Evolutionary conservation across 2,113 vertebrate species (phyloP), one percentile per base, ranked within the genome.

Genomic region (Hippocampus guttulatus): DNA sequence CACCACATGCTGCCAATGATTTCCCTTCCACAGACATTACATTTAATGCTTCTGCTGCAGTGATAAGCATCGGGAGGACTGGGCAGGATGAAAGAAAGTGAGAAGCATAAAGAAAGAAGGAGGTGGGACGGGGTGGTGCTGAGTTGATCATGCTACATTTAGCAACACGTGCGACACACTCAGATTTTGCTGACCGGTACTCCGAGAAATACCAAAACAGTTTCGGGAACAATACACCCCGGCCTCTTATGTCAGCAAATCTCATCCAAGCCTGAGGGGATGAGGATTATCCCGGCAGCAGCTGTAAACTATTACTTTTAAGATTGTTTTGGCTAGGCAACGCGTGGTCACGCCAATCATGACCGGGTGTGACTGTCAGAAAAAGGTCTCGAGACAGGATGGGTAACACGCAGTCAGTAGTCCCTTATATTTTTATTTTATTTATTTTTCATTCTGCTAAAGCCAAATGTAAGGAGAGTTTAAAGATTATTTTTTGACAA

Each of bases 251-350:
- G 93, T 94, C 92, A 89, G 79, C 80, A 66, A 82, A 82, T 87
- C 86, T 80, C 71, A 81, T 88, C 88, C 90, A 83, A 90, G 88
- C 87, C 76, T 81, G 79, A 83, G 68, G 78, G 82, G 81, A 79
- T 83, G 77, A 82, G 88, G 88, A 91, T 90, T 88, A 88, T 77
- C 85, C 77, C 60, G 75, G 66, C 81, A 88, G 92, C 95, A 96
- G 94, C 95, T 96, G 95, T 94, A 96, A 96, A 94, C 93, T 92
- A 94, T 94, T 90, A 93, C 95, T 96, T 95, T 95, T 94, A 96
- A 95, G 95, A 93, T 88, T 91, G 86, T 79, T 81, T 89, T 60
- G 75, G 83, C 77, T 76, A 79, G 65, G 80, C 83, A 79, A 92
- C 93, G 92, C 47, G 69, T 79, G 89, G 82, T 84, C 74, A 76